phyloP scores from a whole-genome alignment of 2,113 vertebrate species.

The Oxygymnocypris stewartii region DNA sequence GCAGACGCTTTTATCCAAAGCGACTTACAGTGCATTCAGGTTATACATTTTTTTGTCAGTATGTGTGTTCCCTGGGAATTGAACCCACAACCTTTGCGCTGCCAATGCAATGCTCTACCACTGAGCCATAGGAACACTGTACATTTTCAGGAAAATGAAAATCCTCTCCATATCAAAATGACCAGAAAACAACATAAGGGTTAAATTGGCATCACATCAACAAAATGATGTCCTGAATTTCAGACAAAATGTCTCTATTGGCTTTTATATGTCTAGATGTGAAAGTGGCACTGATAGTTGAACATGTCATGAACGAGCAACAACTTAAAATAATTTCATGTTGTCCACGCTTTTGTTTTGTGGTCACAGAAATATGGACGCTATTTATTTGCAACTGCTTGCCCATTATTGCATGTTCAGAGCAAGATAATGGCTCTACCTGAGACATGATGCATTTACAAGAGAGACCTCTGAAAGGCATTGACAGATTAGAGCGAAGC shows the following conservation, averaged over 20 bases:
- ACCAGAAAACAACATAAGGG: too few species aligned
- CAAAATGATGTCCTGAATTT: not conserved
- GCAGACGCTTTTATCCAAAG: too few species aligned
- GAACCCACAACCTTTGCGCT: too few species aligned
- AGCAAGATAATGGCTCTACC: not conserved
- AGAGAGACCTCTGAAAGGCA: not conserved
- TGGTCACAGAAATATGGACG: not conserved
- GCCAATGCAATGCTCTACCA: too few species aligned
- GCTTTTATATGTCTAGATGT: not conserved
- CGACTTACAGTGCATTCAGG: too few species aligned
- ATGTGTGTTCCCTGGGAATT: too few species aligned
- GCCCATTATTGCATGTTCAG: slow-evolving; percentile 7
- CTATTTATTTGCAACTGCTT: not conserved
- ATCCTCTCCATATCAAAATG: too few species aligned
- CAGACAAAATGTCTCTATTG: not conserved
- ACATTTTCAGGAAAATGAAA: too few species aligned
- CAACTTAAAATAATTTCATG: not conserved
- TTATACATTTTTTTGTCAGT: too few species aligned
- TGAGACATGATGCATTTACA: not conserved
- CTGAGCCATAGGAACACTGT: too few species aligned
- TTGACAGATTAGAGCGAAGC: not conserved
- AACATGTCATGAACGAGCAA: not conserved
- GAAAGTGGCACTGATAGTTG: not conserved
- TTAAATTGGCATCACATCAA: not conserved
- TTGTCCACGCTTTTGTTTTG: not conserved